Evolutionary conservation across 2,888 invertebrate genomes (phyloP), one percentile per base, ranked within the genome.

Genomic region (Diadegma fenestrale): DNA sequence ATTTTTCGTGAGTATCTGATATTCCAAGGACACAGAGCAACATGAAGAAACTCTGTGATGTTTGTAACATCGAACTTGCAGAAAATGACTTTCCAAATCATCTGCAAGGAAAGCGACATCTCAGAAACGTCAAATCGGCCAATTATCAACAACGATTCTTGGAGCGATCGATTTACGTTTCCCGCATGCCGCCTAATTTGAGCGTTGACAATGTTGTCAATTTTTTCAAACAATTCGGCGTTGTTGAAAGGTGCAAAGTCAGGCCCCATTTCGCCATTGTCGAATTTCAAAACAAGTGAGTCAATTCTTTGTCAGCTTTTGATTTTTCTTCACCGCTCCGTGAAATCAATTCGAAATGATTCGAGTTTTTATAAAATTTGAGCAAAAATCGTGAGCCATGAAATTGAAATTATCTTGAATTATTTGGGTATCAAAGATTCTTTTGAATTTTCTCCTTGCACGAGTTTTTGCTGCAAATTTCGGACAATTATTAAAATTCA

Each of bases 61-160:
- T 91, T 68, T 94, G 93, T 84, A 85, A 87, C 33, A 64, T 90
- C 3, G 19, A 89, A 33, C 68, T 85, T 45, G 89, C 91, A 78
- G 85, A 91, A 0, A 58, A 88, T 71, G 73, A 91, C 26, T 91
- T 88, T 51, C 82, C 88, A 71, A 86, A 85, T 45, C 93, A 94
- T 76, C 12, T 92, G 12, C 58, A 81, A 37, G 93, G 93, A 4
- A 92, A 92, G 69, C 91, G 88, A 66, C 93, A 94, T 88, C 79
- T 89, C 2, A 90, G 85, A 72, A 89, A 87, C 78, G 63, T 85
- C 17, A 41, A 90, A n/a, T 33, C 61, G 17, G 37, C 45, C 0
- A 85, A 90, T 72, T 45, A 66, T 7, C 82, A 80, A 76, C 87
- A 84, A 79, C 80, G 45, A 78, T 37, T 84, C 10, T n/a, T 80